A percentile compares a stretch with the other conserved stretches of the same genome.
phyloP scores from a whole-genome alignment of 1,140 invertebrate species.

The Drosophila ironensis region DNA sequence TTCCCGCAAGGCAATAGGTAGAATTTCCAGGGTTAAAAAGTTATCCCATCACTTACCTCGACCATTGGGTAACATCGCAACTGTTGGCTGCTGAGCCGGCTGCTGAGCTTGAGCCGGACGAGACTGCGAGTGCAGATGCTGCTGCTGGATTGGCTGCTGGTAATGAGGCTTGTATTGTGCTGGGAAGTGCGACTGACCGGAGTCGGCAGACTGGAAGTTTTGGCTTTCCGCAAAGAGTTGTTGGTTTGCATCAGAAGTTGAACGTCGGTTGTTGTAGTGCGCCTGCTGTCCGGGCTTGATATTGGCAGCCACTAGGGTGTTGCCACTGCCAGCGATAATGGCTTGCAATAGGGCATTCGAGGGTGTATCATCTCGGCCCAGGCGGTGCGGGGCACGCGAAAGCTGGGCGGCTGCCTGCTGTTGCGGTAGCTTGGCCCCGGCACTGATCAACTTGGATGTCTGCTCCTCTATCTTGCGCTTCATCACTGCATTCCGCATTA shows the following conservation, averaged over 20 bases:
- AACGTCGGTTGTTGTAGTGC: constrained; percentile 21
- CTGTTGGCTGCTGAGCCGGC: constrained; percentile 11
- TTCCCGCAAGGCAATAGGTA: too few species aligned
- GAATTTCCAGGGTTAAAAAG: neutral
- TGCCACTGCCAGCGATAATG: constrained; percentile 51
- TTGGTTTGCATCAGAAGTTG: neutral
- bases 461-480: constrained; percentile 79
- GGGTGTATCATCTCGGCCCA: constrained; percentile 27
- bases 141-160: constrained; percentile 19
- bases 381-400: constrained; percentile 22
- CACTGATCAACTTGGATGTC: constrained; percentile 50
- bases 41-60: constrained; percentile 43
- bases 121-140: neutral
- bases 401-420: constrained; percentile 36
- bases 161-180: constrained; percentile 30
- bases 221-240: constrained; percentile 36
- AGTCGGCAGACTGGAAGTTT: constrained; percentile 40
- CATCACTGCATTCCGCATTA: constrained; percentile 78
- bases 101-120: constrained; percentile 30
- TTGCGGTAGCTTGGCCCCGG: constrained; percentile 8
- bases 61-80: constrained; percentile 56
- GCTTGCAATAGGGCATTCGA: constrained; percentile 62
- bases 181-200: constrained; percentile 25
- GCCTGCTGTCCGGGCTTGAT: constrained; percentile 15
- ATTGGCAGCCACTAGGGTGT: constrained; percentile 1